Base-by-base conservation (phyloP, 2,113 vertebrate genomes). In the Lamprotornis superbus region DNA sequence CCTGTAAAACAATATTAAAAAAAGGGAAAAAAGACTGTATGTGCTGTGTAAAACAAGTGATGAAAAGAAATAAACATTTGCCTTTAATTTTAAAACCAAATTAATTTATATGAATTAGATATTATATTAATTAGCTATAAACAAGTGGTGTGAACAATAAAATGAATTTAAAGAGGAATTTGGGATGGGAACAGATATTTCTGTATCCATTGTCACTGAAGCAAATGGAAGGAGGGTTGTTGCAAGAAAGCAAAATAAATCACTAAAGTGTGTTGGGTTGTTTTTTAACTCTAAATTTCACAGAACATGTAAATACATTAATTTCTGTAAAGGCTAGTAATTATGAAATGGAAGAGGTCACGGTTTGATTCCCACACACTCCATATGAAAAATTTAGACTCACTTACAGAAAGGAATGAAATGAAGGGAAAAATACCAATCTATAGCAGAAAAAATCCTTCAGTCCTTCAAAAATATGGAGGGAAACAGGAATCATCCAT, bases 181-280 rank as follows among this genome's bases (percentile, higher is more conserved):
- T 46, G 13, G 2, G 33, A 82, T 27, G 3, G 17, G 46, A 78
- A 4, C 2, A 60, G 53, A 8, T 57, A 19, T 57, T 78, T 87
- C 14, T 61, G 9, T 52, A 42, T 33, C 31, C 20, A 15, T 23
- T 44, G 7, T n/a, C 2, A 3, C 15, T 67, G 39, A 83, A 79
- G 47, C 11, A 84, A 84, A 40, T 35, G 20, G 24, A 83, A 94
- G 1, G 0, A 2, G 2, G 1, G 2, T 7, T 78, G 19, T 49
- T 63, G 5, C 20, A 92, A 78, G 18, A 69, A 76, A 89, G 11
- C 12, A 87, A 74, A 87, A 70, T 40, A 81, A 87, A 53, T 69
- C 11, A 83, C 35, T 44, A 2, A 42, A 27, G 7, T 13, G 4
- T 31, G 11, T 31, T 30, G 2, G 3, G 0, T 3, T 49, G 47